Evolutionary conservation across 2,888 invertebrate species (phyloP).

Genomic region (Chorisops tibialis): DNA sequence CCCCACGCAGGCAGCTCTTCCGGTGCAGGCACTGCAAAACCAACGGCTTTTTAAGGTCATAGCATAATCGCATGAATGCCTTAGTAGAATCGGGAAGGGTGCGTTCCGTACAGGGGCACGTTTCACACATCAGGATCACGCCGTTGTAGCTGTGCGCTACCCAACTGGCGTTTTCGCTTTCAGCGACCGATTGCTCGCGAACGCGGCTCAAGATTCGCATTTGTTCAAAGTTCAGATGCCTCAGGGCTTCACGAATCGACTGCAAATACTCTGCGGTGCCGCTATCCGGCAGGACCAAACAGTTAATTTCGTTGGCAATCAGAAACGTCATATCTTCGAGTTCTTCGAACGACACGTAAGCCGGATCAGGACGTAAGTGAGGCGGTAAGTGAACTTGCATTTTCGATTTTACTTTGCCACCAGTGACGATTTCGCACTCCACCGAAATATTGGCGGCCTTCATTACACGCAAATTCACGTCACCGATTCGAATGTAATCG

Average conservation of each 20-base stretch:
- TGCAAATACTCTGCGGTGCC: conserved; percentile 38
- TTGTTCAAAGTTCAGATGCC: conserved; percentile 37
- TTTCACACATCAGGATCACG: conserved; percentile 37
- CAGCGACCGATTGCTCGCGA: conserved; percentile 39
- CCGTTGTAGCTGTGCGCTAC: conserved; percentile 42
- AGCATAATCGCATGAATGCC: conserved; percentile 37
- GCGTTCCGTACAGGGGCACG: not conserved
- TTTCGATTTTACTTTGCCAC: not conserved
- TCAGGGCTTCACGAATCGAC: conserved; percentile 36
- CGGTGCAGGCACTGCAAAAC: conserved; percentile 34
- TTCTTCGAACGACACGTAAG: conserved; percentile 43
- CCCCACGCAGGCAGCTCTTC: not conserved
- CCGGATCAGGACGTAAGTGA: not conserved
- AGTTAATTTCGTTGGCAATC: conserved; percentile 42
- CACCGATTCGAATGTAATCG: conserved; percentile 14
- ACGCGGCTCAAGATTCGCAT: conserved; percentile 41
- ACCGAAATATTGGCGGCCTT: not conserved
- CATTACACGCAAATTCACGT: not conserved
- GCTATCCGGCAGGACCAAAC: conserved; percentile 39
- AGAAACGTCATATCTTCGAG: conserved; percentile 46
- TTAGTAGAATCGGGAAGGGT: not conserved
- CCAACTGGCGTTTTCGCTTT: conserved; percentile 39
- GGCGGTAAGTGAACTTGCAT: conserved; percentile 5
- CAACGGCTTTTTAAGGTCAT: conserved; percentile 41
- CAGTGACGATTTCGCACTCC: conserved; percentile 6